Conservation (phyloP, 2,888 invertebrate genomes). For the Cinara cedri region DNA sequence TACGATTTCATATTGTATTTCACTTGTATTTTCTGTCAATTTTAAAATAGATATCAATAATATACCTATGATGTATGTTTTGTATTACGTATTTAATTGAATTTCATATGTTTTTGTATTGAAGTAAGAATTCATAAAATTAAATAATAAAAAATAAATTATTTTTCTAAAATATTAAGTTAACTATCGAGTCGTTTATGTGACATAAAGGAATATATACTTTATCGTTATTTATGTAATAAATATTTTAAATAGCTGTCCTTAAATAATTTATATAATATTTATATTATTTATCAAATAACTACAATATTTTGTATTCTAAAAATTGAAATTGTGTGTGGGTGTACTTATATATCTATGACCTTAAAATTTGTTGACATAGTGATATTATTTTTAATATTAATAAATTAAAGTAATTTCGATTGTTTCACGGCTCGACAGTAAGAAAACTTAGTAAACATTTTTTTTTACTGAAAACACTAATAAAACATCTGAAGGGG, state of each 20-base stretch:
- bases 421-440: not conserved
- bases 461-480: conserved; percentile 15
- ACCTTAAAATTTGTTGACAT: not conserved
- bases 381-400: not conserved
- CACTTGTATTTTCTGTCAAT: not conserved
- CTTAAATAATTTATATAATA: no score
- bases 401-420: not conserved
- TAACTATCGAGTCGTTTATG: no score
- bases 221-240: no score
- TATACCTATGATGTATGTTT: not conserved
- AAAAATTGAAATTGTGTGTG: not conserved
- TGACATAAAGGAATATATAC: no score
- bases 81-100: not conserved
- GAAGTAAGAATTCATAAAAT: not conserved
- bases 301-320: no score
- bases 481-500: conserved; percentile 51
- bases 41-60: not conserved
- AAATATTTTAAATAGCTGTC: no score
- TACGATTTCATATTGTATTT: not conserved
- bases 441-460: not conserved
- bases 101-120: not conserved
- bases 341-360: no score
- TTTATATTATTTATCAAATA: no score
- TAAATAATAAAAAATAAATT: no score
- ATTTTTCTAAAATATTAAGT: no score